Evolutionary conservation across 2,888 invertebrate genomes (phyloP), one percentile per base, ranked within the genome.

Genomic region (Euplagia quadripunctaria): DNA sequence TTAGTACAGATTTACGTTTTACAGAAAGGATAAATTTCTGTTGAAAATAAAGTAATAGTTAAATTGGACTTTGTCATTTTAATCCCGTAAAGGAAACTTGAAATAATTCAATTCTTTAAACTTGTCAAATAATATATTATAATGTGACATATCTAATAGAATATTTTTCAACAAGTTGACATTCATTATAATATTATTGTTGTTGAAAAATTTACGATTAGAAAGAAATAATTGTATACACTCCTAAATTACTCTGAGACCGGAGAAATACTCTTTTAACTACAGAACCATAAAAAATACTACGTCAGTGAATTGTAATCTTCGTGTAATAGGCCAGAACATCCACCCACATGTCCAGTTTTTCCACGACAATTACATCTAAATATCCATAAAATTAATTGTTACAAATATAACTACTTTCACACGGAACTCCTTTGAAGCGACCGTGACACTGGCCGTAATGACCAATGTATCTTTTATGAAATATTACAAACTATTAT

Each of bases 371-470:
- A 94, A 94, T 94, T 92, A 92, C 87, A 85, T 86, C 87, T 87
- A 89, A 92, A 93, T 86, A 85, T 82, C 92, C 93, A 93, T 94
- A 93, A 93, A 93, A 94, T 90, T 94, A 94, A 95, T 94, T 92
- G 92, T 91, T 83, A 90, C 90, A 89, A 90, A 91, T 88, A 85
- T 86, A 78, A 77, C 82, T 81, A 82, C 89, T 87, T 93, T 94
- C 93, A 93, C 93, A 92, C 92, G 91, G 88, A 87, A 88, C 89
- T 90, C 88, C 86, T 87, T 82, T 82, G 81, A 83, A 88, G 91
- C 90, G 84, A 88, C 91, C 90, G 90, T 92, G 88, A 89, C 91
- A 90, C 85, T 77, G 76, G 76, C 84, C 83, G 83, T 88, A 92
- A 93, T 94, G 90, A 91, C 92, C 92, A 91, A 82, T 91, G 88